Evolutionary conservation across 2,113 vertebrate genomes (phyloP).

Genomic region (Macheiramphus alcinus): DNA sequence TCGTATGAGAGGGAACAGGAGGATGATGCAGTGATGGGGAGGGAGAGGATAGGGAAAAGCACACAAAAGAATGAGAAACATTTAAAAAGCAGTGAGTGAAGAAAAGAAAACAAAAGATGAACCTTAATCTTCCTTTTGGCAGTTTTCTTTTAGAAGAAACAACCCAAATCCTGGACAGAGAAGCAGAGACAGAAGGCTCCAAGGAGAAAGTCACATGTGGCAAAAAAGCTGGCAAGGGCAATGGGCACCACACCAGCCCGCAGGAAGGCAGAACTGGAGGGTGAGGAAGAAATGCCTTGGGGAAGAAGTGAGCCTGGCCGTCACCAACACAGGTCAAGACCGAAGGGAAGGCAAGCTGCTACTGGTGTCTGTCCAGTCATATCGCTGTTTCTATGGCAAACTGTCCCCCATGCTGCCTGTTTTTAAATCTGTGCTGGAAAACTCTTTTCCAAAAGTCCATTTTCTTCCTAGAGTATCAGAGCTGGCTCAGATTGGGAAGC

Average conservation of each 20-base stretch:
- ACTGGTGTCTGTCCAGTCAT: accelerated
- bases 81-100: neutral
- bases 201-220: neutral
- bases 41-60: neutral
- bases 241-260: too few relatives aligned
- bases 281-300: neutral
- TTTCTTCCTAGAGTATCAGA: neutral
- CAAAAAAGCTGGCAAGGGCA: neutral
- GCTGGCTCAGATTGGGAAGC: neutral
- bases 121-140: neutral
- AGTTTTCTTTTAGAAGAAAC: neutral
- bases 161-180: neutral
- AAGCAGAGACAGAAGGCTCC: neutral
- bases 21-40: neutral
- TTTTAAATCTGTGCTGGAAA: neutral
- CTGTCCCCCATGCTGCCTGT: neutral
- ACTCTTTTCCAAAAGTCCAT: neutral
- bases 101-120: neutral
- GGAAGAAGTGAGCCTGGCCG: neutral
- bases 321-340: neutral
- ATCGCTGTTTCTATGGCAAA: neutral
- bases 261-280: neutral
- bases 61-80: neutral
- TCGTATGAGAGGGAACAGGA: neutral
- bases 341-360: neutral